Percentiles rank a stretch among this genome's conserved stretches.
Conservation (phyloP, 1,140 invertebrate species). For the Proctacanthus coquilletti region DNA sequence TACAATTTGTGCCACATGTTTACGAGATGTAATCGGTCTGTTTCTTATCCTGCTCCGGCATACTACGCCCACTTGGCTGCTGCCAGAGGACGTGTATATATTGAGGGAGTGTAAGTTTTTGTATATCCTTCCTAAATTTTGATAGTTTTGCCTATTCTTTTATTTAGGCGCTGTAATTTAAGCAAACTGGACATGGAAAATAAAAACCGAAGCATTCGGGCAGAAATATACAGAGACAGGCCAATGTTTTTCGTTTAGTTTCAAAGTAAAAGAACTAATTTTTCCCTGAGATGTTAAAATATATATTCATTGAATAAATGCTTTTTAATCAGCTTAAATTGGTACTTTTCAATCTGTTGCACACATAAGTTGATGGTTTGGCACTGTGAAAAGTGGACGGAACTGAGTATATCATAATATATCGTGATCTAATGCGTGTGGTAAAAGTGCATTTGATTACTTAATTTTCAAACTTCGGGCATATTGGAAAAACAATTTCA, state of each 20-base stretch:
- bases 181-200: slow-evolving; percentile 12
- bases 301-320: no score
- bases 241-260: slow-evolving; percentile 27
- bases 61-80: slow-evolving; percentile 92
- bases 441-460: no score
- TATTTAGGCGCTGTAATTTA: background rate
- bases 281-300: no score
- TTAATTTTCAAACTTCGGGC: no score
- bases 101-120: slow-evolving; percentile 27
- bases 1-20: slow-evolving; percentile 84
- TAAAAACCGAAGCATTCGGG: slow-evolving; percentile 14
- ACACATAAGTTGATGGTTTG: no score
- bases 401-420: no score
- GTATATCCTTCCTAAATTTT: background rate
- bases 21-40: slow-evolving; percentile 67
- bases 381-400: no score
- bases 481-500: no score
- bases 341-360: no score
- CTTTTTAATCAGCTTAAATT: no score
- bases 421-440: no score
- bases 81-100: slow-evolving; percentile 50
- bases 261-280: background rate
- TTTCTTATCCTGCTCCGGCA: slow-evolving; percentile 85
- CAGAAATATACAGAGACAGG: slow-evolving; percentile 15
- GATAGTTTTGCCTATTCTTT: background rate